These are phyloP conservation scores for Ammodytes marinus DNA, from an alignment of 2,113 vertebrate genomes.

Conservation along the genomic window DNA sequence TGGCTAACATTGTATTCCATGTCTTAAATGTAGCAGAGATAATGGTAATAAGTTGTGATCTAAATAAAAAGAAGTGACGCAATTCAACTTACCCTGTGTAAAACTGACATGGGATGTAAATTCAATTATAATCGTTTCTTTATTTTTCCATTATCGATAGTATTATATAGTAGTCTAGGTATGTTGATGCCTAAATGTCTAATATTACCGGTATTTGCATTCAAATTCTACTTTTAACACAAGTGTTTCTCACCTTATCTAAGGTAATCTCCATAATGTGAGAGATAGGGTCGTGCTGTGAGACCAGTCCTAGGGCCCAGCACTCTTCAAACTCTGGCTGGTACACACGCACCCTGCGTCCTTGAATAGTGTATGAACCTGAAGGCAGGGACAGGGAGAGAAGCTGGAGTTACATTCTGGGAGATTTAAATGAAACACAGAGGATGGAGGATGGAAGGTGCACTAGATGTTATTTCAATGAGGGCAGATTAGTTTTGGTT, in stretches of 20 bases:
- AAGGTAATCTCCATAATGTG: constrained; percentile 96
- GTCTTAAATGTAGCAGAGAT: background rate
- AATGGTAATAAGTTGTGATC: background rate
- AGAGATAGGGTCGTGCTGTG: constrained; percentile 92
- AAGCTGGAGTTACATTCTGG: background rate
- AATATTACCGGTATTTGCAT: background rate
- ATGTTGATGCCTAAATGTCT: background rate
- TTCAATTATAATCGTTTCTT: too few relatives aligned
- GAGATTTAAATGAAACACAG: background rate
- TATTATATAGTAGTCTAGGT: background rate
- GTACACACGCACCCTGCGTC: constrained; percentile 95
- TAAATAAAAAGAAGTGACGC: background rate
- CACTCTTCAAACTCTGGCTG: constrained; percentile 94
- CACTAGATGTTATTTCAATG: background rate
- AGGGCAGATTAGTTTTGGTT: background rate
- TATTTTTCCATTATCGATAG: background rate
- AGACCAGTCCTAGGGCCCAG: constrained; percentile 92
- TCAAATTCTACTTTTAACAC: background rate
- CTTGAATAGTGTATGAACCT: constrained; percentile 96
- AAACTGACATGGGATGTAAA: background rate
- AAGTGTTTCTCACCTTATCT: constrained; percentile 87
- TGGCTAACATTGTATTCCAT: background rate
- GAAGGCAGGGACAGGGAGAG: background rate
- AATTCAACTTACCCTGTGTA: background rate
- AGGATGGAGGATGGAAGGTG: background rate